Evolutionary conservation across 2,113 vertebrate species (phyloP).

Genomic region (Redunca redunca): DNA sequence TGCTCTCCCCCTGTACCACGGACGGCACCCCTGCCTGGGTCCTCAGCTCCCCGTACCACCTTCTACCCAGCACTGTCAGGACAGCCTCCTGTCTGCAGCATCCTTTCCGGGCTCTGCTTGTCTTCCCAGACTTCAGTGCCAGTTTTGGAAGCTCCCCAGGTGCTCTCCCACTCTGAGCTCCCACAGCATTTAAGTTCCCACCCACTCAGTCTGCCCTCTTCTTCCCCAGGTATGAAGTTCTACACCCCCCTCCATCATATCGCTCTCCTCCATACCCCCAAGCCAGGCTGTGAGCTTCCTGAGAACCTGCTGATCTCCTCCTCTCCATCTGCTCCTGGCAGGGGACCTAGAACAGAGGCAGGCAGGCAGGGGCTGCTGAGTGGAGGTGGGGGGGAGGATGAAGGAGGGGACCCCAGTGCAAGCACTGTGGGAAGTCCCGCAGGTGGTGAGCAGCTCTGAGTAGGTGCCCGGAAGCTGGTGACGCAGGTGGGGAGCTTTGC

Average conservation of each 20-base stretch:
- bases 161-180: background rate
- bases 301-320: conserved; percentile 23
- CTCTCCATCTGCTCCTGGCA: conserved; percentile 48
- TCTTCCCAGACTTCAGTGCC: background rate
- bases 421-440: background rate
- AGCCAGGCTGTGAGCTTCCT: background rate
- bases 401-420: background rate
- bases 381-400: background rate
- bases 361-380: conserved; percentile 20
- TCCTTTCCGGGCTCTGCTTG: background rate
- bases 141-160: background rate
- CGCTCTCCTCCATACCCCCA: background rate
- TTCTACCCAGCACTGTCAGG: background rate
- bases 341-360: background rate
- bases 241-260: background rate
- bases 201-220: background rate
- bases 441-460: conserved; percentile 18
- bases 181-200: background rate
- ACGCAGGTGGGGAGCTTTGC: background rate
- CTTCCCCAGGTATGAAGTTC: background rate
- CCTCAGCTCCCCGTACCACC: background rate
- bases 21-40: background rate
- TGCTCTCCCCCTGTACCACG: background rate
- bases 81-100: background rate
- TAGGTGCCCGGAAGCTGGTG: conserved; percentile 3